phyloP scores from a whole-genome alignment of 2,888 invertebrate genomes.

The Labia minor region DNA sequence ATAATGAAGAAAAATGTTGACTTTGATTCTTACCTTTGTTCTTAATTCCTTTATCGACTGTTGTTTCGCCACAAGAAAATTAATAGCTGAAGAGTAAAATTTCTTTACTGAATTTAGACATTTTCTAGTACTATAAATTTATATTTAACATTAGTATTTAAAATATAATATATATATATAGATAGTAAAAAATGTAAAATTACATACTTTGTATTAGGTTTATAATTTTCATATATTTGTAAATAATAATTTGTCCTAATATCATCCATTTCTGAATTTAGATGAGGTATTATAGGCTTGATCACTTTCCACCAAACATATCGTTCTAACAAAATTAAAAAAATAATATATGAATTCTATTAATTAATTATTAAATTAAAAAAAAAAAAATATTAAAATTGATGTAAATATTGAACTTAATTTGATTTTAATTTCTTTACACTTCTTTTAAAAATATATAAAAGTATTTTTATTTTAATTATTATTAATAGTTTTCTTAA shows the following conservation, averaged over 20 bases:
- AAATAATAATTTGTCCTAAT: not conserved
- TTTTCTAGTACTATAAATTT: not conserved
- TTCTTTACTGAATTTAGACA: not conserved
- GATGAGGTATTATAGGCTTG: slow-evolving; percentile 55
- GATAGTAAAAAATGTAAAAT: not conserved
- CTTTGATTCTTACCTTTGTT: not conserved
- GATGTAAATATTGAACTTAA: too few species aligned
- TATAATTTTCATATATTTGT: not conserved
- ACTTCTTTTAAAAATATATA: too few species aligned
- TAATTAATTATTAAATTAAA: not conserved
- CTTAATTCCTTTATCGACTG: not conserved
- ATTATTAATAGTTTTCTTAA: too few species aligned
- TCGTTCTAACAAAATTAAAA: slow-evolving; percentile 16
- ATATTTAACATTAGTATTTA: too few species aligned
- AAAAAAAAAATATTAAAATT: not conserved
- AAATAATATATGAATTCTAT: not conserved
- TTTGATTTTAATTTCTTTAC: too few species aligned
- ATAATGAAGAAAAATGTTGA: too few species aligned
- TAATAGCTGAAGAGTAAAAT: not conserved
- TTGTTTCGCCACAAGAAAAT: not conserved
- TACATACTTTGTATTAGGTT: not conserved
- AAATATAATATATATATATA: not conserved
- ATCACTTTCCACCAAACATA: slow-evolving; percentile 39
- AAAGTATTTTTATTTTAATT: too few species aligned
- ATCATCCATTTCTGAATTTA: slow-evolving; percentile 46